phyloP scores from a whole-genome alignment of 2,888 invertebrate species.

The Synergus itoensis region DNA sequence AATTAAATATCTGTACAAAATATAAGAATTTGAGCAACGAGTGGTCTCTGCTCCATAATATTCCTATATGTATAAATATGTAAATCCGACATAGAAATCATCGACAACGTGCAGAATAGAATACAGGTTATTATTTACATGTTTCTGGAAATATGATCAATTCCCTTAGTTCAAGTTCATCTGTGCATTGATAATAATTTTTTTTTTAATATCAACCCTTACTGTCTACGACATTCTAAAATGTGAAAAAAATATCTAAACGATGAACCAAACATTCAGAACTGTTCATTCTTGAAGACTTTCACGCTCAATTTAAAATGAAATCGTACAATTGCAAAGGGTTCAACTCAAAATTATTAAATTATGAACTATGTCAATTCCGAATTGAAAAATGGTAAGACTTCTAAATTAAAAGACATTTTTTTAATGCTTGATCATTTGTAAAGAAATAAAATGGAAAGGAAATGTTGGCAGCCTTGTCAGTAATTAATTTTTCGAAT shows the following conservation, averaged over 20 bases:
- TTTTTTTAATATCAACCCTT: not conserved
- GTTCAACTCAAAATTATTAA: not conserved
- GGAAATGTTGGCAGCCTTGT: too few species aligned
- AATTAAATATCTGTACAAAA: slow-evolving; percentile 66
- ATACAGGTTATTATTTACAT: slow-evolving; percentile 70
- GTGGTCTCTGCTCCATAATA: slow-evolving; percentile 56
- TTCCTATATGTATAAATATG: slow-evolving; percentile 66
- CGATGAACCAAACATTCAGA: too few species aligned
- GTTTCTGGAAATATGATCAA: slow-evolving; percentile 22
- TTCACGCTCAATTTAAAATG: too few species aligned
- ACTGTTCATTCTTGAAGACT: too few species aligned
- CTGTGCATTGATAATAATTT: too few species aligned
- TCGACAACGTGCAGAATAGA: slow-evolving; percentile 71
- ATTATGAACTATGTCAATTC: not conserved
- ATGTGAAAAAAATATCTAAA: too few species aligned
- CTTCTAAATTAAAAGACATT: not conserved
- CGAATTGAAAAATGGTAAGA: not conserved
- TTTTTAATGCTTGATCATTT: not conserved
- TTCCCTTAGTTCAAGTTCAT: not conserved
- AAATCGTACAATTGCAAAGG: too few species aligned
- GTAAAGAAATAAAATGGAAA: not conserved
- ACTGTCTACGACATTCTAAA: not conserved
- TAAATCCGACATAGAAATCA: slow-evolving; percentile 68
- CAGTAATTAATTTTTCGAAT: not conserved
- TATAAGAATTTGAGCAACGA: slow-evolving; percentile 60